These are phyloP conservation scores for Adelphocoris suturalis DNA, from an alignment of 2,888 invertebrate genomes.

Conservation along the genomic window DNA sequence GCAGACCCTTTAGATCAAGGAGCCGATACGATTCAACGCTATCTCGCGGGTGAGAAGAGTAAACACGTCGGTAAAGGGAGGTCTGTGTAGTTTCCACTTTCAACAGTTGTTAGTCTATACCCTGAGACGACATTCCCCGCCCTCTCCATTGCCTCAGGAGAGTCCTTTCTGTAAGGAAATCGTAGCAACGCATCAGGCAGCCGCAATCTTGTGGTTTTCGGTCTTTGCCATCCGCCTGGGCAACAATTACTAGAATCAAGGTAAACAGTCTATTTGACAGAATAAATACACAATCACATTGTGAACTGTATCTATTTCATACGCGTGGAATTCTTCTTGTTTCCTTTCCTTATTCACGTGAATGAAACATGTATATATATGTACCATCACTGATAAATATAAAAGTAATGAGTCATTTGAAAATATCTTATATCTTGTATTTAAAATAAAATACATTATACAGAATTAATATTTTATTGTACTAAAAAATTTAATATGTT, in stretches of 20 bases:
- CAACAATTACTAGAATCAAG: background rate
- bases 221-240: background rate
- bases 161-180: conserved; percentile 7
- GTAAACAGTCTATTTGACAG: background rate
- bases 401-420: too few species aligned
- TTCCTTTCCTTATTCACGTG: too few species aligned
- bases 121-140: background rate
- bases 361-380: too few species aligned
- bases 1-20: conserved; percentile 22
- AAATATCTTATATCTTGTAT: too few species aligned
- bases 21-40: conserved; percentile 44
- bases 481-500: too few species aligned
- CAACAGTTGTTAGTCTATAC: background rate
- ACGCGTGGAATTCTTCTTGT: too few species aligned
- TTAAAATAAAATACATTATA: too few species aligned
- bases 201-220: conserved; percentile 6
- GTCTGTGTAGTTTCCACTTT: background rate
- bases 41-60: conserved; percentile 18
- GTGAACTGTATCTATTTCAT: too few species aligned
- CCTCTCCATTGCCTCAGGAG: background rate
- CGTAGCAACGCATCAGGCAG: background rate
- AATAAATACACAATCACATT: too few species aligned
- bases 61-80: conserved; percentile 28
- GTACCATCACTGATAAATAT: too few species aligned
- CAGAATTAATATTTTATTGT: too few species aligned